Conservation (phyloP, 2,888 invertebrate species). For the Tetanocera ferruginea region DNA sequence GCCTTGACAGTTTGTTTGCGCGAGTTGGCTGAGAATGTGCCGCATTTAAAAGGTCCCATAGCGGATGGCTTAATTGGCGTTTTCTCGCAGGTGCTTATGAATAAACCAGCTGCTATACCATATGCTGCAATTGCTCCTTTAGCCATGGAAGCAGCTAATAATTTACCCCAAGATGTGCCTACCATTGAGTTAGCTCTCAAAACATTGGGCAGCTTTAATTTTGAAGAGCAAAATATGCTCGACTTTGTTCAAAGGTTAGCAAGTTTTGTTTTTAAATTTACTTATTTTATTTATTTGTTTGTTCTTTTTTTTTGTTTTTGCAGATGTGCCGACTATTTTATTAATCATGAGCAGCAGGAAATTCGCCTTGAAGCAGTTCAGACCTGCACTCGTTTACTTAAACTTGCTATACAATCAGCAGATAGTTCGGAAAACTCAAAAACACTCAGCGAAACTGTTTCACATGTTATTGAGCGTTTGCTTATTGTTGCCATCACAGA, state of each 20-base stretch:
- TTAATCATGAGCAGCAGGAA: constrained; percentile 91
- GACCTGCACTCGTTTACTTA: constrained; percentile 90
- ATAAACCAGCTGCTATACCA: constrained; percentile 82
- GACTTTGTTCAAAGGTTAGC: constrained; percentile 83
- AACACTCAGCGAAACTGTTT: constrained; percentile 89
- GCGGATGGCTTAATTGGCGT: constrained; percentile 93
- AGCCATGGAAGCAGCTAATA: constrained; percentile 61
- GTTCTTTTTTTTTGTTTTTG: constrained; percentile 16
- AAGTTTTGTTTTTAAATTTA: not conserved
- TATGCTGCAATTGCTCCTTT: constrained; percentile 70
- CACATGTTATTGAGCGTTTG: constrained; percentile 91
- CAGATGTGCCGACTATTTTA: constrained; percentile 90
- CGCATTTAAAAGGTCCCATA: constrained; percentile 88
- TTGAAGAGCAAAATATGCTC: constrained; percentile 91
- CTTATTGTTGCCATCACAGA: constrained; percentile 95
- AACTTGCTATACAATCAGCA: constrained; percentile 81
- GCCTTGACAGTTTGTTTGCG: constrained; percentile 91
- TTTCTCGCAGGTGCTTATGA: constrained; percentile 91
- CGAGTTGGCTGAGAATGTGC: constrained; percentile 90
- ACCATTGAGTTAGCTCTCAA: constrained; percentile 91
- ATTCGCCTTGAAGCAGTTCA: constrained; percentile 94
- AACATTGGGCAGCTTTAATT: constrained; percentile 91
- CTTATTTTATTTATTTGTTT: not conserved
- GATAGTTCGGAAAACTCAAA: constrained; percentile 78
- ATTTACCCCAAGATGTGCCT: constrained; percentile 77